Evolutionary conservation across 2,888 invertebrate genomes (phyloP).

Genomic region (Danaus chrysippus): DNA sequence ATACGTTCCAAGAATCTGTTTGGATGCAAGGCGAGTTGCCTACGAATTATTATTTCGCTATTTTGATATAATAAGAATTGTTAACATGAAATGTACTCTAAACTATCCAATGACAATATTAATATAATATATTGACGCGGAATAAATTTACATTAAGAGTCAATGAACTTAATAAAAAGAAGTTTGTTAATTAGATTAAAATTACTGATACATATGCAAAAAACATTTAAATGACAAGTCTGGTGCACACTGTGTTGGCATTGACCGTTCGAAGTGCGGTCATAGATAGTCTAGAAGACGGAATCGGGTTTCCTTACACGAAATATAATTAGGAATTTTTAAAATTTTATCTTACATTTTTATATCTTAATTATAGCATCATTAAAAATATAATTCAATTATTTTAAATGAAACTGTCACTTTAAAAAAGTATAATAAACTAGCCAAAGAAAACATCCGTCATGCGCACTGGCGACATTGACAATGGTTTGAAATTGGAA

Average conservation of each 20-base stretch:
- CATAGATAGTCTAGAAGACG: conserved; percentile 29
- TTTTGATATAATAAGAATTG: conserved; percentile 21
- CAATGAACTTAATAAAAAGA: conserved; percentile 42
- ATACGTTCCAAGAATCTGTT: conserved; percentile 58
- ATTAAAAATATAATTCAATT: no score
- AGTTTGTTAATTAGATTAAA: conserved; percentile 45
- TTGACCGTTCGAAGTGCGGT: conserved; percentile 41
- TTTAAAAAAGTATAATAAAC: conserved; percentile 29
- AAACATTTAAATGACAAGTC: conserved; percentile 48
- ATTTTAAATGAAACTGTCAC: no score
- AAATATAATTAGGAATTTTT: not conserved
- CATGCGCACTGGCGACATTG: conserved; percentile 63
- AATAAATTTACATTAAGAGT: conserved; percentile 19
- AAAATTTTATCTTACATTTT: not conserved
- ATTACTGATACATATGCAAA: conserved; percentile 39
- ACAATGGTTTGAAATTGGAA: conserved; percentile 74
- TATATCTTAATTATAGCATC: no score
- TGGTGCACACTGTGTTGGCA: conserved; percentile 45
- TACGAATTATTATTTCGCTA: conserved; percentile 44
- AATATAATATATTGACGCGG: no score
- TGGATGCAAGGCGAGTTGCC: conserved; percentile 53
- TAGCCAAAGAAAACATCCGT: conserved; percentile 61
- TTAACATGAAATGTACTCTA: conserved; percentile 12
- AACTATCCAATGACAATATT: not conserved
- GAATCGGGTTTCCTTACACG: conserved; percentile 19